phyloP scores from a whole-genome alignment of 1,140 invertebrate genomes.

The Pissodes strobi region DNA sequence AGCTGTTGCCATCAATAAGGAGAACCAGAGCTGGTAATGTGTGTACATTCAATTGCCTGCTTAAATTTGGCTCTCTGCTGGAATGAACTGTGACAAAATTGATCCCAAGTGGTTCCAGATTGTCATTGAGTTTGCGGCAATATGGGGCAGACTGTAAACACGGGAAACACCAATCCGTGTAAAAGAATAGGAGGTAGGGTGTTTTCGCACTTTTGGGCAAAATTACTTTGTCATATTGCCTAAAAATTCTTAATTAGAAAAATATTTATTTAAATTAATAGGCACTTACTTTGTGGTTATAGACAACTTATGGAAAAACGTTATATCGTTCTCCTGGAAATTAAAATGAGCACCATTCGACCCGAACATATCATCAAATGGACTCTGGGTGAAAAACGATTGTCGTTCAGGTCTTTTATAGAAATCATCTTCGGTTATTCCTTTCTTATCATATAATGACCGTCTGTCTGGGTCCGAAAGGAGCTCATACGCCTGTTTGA shows the following conservation, averaged over 20 bases:
- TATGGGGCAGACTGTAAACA: slow-evolving; percentile 83
- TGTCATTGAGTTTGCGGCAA: slow-evolving; percentile 80
- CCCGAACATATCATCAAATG: slow-evolving; percentile 75
- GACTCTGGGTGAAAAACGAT: slow-evolving; percentile 68
- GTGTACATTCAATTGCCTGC: slow-evolving; percentile 76
- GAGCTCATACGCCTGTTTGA: slow-evolving; percentile 93
- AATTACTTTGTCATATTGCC: slow-evolving; percentile 84
- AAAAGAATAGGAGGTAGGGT: slow-evolving; percentile 85
- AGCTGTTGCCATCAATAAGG: slow-evolving; percentile 79
- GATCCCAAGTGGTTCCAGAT: slow-evolving; percentile 78
- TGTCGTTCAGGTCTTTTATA: slow-evolving; percentile 68
- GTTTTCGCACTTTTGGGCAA: slow-evolving; percentile 79
- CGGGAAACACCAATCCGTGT: slow-evolving; percentile 91
- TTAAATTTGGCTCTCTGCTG: slow-evolving; percentile 74
- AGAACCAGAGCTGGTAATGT: slow-evolving; percentile 80
- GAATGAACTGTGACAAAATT: slow-evolving; percentile 82
- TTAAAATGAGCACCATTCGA: slow-evolving; percentile 66
- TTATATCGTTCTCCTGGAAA: slow-evolving; percentile 80
- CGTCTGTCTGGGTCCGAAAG: slow-evolving; percentile 83
- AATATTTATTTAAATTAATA: too few relatives aligned
- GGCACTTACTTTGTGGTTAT: slow-evolving; percentile 83
- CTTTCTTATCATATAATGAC: slow-evolving; percentile 83
- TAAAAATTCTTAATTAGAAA: too few relatives aligned
- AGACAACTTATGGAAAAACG: slow-evolving; percentile 82
- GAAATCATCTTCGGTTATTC: slow-evolving; percentile 81